These are phyloP conservation scores for Sinocyclocheilus grahami DNA, from an alignment of 2,113 vertebrate species.

Conservation along the genomic window DNA sequence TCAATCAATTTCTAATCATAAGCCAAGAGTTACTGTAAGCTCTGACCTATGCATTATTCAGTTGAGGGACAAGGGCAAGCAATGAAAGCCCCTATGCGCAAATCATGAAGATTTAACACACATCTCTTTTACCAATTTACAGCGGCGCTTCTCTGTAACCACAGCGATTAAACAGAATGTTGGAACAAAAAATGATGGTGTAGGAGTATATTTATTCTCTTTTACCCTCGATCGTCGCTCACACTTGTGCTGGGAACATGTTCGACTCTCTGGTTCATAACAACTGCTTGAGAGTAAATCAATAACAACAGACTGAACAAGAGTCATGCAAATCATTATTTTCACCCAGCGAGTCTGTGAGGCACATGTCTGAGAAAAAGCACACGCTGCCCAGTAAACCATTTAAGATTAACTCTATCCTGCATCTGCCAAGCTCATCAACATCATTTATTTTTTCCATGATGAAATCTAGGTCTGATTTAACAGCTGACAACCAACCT, in stretches of 20 bases:
- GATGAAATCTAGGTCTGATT: slow-evolving; percentile 1
- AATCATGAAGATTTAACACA: slow-evolving; percentile 38
- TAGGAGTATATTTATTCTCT: slow-evolving; percentile 4
- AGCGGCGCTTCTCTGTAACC: slow-evolving; percentile 31
- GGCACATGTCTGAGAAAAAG: neutral
- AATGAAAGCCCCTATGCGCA: slow-evolving; percentile 30
- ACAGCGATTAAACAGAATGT: slow-evolving; percentile 16
- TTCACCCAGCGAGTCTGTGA: slow-evolving; percentile 7
- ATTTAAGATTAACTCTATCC: slow-evolving; percentile 3
- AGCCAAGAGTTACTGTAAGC: slow-evolving; percentile 5
- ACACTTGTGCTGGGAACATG: neutral
- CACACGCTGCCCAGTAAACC: neutral
- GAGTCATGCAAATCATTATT: slow-evolving; percentile 47
- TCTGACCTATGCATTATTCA: slow-evolving; percentile 44
- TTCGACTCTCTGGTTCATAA: slow-evolving; percentile 18
- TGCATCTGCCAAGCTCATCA: neutral
- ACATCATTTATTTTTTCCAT: neutral
- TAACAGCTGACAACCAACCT: neutral
- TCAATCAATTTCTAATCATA: slow-evolving; percentile 44
- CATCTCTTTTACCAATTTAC: slow-evolving; percentile 5
- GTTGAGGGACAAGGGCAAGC: slow-evolving; percentile 19
- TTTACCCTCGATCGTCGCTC: neutral
- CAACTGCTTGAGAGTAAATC: slow-evolving; percentile 32
- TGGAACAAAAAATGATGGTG: neutral
- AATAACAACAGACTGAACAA: slow-evolving; percentile 41